Evolutionary conservation across 2,888 invertebrate species (phyloP), one percentile per base, ranked within the genome.

Genomic region (Spisula solida): DNA sequence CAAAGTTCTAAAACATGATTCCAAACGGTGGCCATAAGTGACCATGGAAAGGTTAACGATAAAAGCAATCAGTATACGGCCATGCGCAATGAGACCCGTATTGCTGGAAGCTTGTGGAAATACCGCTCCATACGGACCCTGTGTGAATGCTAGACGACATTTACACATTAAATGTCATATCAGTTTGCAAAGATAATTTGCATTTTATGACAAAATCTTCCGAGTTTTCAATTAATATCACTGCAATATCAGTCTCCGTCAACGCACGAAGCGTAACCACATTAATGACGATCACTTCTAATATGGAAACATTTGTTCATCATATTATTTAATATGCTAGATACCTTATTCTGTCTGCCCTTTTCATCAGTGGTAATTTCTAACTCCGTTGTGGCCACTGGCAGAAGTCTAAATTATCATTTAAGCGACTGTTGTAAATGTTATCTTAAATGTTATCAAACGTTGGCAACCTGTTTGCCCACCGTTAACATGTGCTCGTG

Each of bases 391-490:
- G 86, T 86, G 82, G 51, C 56, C 29, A 41, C n/a, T 78, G 47
- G 34, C 79, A 80, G 56, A 78, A 14, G 82, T 78, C 82, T 87
- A 79, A 87, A 87, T 79, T 79, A 82, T 82, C 82, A 83, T 82
- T 82, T 87, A 87, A 85, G 87, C 87, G 87, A 82, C 78, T 78
- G 87, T 82, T 60, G 55, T 56, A 60, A 78, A 82, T 87, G 86
- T 82, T 87, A 87, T 87, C 87, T 82, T 79, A 87, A 87, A 87
- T 87, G 87, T 87, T 87, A 87, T 83, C 87, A 29, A 41, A 29
- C 16, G 82, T 41, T 25, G 47, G 34, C 87, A 87, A 87, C 87
- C 87, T 87, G 87, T 83, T 51, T 56, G 47, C 60, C 78, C 60
- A 34, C 41, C 60, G 87, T 83, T 60, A 79, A 14, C 14, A 55